Conservation (phyloP, 2,797 vertebrate genomes). For the Eurystomus glaucurus region DNA sequence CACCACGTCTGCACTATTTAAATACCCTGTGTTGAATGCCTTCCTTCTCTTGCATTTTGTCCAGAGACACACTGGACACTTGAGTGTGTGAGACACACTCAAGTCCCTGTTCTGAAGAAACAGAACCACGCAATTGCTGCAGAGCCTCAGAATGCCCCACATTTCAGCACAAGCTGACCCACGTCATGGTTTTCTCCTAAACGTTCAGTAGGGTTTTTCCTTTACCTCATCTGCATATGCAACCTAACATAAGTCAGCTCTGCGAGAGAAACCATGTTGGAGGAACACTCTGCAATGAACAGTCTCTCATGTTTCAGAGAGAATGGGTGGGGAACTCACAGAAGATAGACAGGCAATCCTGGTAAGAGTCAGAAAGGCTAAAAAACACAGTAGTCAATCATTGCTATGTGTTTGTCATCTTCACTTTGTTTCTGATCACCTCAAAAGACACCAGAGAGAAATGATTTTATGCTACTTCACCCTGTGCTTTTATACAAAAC, state of each 20-base stretch:
- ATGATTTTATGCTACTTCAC: neutral
- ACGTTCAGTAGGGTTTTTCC: neutral
- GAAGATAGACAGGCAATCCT: neutral
- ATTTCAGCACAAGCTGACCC: neutral
- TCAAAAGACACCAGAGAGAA: neutral
- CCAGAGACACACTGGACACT: neutral
- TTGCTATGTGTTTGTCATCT: neutral
- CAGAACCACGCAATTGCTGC: neutral
- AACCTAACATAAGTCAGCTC: neutral
- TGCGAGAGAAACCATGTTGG: neutral
- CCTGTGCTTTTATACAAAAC: neutral
- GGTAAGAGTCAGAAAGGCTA: neutral
- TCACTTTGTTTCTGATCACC: neutral
- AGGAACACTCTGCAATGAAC: neutral
- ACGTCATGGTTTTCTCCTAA: neutral
- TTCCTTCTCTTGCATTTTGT: neutral
- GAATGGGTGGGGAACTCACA: neutral
- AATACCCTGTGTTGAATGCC: neutral
- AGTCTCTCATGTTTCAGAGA: neutral
- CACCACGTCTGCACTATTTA: neutral
- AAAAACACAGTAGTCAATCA: neutral
- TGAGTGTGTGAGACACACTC: neutral
- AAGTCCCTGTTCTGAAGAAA: neutral
- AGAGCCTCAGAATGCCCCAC: neutral
- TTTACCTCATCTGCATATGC: neutral